A percentile compares a stretch with the other conserved stretches of the same genome.
phyloP scores from a whole-genome alignment of 30 jellyfish, hydroid and myxozoan genomes.

The Clytia hemisphaerica region DNA sequence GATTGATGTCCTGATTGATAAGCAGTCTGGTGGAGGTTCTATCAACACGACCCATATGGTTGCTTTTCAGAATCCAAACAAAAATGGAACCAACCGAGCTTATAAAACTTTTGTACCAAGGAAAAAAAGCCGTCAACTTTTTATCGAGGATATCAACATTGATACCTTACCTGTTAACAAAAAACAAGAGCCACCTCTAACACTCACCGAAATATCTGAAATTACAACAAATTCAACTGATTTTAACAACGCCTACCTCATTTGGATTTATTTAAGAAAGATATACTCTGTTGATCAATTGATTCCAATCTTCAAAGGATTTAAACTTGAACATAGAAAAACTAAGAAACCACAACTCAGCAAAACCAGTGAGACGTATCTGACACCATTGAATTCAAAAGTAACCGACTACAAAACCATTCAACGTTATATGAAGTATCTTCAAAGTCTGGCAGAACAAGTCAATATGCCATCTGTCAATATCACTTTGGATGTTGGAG shows the following conservation, averaged over 20 bases:
- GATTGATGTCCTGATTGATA: background rate
- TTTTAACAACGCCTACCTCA: background rate
- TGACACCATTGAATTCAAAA: constrained; percentile 41
- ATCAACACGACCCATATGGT: background rate
- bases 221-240: background rate
- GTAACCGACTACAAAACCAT: constrained; percentile 30
- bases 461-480: constrained; percentile 31
- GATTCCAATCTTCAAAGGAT: background rate
- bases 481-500: constrained; percentile 38
- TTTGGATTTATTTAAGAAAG: background rate
- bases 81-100: too few species aligned
- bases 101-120: too few species aligned
- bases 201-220: too few species aligned
- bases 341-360: background rate
- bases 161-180: too few species aligned
- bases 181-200: too few species aligned
- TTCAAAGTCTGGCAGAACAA: constrained; percentile 6
- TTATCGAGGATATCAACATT: too few species aligned
- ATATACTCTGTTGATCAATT: background rate
- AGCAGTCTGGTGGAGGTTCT: constrained; percentile 3
- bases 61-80: background rate
- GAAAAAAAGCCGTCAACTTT: too few species aligned
- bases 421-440: background rate
- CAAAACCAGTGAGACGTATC: constrained; percentile 17
- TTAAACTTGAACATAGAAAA: background rate